A percentile compares a stretch with the other conserved stretches of the same genome.
phyloP scores from a whole-genome alignment of 2,113 vertebrate genomes.

The Morone chrysops region DNA sequence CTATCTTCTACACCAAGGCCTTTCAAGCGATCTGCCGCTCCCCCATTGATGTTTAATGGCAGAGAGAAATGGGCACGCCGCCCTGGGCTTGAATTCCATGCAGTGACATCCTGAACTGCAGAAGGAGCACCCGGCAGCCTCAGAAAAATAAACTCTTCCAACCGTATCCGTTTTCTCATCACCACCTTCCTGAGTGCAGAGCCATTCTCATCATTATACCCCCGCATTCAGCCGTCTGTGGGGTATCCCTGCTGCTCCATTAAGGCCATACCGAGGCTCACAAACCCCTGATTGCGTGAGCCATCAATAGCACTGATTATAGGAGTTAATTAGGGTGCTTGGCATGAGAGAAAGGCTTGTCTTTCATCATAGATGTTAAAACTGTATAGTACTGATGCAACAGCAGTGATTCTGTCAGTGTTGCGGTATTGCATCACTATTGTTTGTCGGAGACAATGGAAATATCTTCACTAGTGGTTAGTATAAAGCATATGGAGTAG shows the following conservation, averaged over 20 bases:
- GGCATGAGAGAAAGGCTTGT: constrained; percentile 30
- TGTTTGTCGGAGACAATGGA: constrained; percentile 36
- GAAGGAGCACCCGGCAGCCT: constrained; percentile 27
- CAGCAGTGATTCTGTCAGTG: constrained; percentile 23
- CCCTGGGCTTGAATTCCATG: constrained; percentile 23
- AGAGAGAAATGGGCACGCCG: constrained; percentile 22
- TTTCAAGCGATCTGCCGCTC: constrained; percentile 7
- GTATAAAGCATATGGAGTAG: constrained; percentile 41
- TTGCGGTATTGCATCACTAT: constrained; percentile 54
- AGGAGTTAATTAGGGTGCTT: constrained; percentile 72
- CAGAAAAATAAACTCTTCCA: constrained; percentile 63
- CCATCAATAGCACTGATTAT: constrained; percentile 73
- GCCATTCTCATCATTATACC: constrained; percentile 65
- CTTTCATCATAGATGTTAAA: constrained; percentile 62
- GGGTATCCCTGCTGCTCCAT: constrained; percentile 67
- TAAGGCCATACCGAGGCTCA: constrained; percentile 57
- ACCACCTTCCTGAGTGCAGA: constrained; percentile 50
- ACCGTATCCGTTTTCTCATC: constrained; percentile 66
- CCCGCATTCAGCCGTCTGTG: constrained; percentile 56
- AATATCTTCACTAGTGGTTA: constrained; percentile 23
- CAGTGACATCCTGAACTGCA: constrained; percentile 36
- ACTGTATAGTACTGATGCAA: constrained; percentile 55
- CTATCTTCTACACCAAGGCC: neutral
- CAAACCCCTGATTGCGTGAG: constrained; percentile 63
- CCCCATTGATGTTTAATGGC: constrained; percentile 39